Evolutionary conservation across 2,797 vertebrate genomes (phyloP), one percentile per base, ranked within the genome.

Genomic region (Myripristis jacobus): DNA sequence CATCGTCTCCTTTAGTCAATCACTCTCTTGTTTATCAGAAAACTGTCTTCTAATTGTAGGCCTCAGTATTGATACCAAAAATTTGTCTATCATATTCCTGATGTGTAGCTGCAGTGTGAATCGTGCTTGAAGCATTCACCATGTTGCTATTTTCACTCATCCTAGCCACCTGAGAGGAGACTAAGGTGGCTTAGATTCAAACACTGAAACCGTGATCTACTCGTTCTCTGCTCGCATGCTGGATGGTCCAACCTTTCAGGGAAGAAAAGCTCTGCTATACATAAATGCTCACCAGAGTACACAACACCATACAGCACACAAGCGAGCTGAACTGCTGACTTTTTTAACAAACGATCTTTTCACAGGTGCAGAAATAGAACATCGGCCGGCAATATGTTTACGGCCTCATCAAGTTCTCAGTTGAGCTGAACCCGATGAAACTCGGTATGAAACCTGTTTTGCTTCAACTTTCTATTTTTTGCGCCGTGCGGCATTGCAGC

Each of bases 381-480:
- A 8, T 36, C 9, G 52, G 47, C 18, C 29, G 34, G 13, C 6
- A 8, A 36, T 36, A 1, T 25, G 11, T 22, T 57, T 25, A 44
- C 69, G 41, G 12, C 19, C 29, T 38, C 24, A 48, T 60, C n/a
- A 43, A 57, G 59, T 22, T 52, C 0, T 46, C 19, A 38, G 53
- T 21, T 13, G 22, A 2, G 7, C 16, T 43, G 44, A 60, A 44
- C 19, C 29, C 21, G 27, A 50, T 46, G 60, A 46, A 56, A 36
- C 31, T 8, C 31, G 25, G 44, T 51, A 44, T n/a, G 48, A 47
- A 60, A 65, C 27, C 36, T 59, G 53, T 47, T 62, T 74, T 55
- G 53, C 68, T 65, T 73, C 65, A 15, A 19, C 43, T 36, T 44
- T 69, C 67, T 77, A 69, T 83, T 79, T n/a, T 73, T 51, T 50